phyloP scores from a whole-genome alignment of 2,888 invertebrate genomes.

The Eilema depressum region DNA sequence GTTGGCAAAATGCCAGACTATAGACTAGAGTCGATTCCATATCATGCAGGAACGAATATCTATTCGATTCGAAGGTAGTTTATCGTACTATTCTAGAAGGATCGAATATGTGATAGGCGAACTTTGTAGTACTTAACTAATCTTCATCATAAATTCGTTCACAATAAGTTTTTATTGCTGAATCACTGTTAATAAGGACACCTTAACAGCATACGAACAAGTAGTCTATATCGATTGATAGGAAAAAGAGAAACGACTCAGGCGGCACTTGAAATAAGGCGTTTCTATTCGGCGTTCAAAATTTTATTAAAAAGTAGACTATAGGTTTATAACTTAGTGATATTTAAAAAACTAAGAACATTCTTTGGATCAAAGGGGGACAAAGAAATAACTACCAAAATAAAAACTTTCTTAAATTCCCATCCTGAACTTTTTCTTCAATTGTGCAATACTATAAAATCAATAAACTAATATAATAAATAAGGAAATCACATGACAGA shows the following conservation, averaged over 20 bases:
- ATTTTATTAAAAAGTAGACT: too few relatives aligned
- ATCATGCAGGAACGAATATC: not conserved
- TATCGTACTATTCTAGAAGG: not conserved
- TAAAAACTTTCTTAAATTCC: not conserved
- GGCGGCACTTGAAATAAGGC: too few relatives aligned
- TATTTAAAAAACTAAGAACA: not conserved
- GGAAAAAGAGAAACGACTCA: too few relatives aligned
- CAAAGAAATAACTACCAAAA: not conserved
- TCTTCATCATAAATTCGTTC: not conserved
- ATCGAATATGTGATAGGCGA: not conserved
- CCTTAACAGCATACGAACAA: not conserved
- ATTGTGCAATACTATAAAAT: not conserved
- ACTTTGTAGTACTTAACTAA: not conserved
- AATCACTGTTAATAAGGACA: not conserved
- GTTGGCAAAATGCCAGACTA: constrained; percentile 1
- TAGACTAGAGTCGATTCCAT: not conserved
- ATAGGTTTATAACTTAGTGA: not conserved
- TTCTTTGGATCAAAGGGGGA: not conserved
- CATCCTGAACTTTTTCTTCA: not conserved
- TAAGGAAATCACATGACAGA: constrained; percentile 12
- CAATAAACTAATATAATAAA: not conserved
- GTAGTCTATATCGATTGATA: not conserved
- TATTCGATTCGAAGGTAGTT: not conserved
- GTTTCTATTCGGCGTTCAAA: too few relatives aligned
- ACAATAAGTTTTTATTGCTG: not conserved